These are phyloP conservation scores for Gallinago paraguaiae DNA, from an alignment of 2,113 vertebrate species.

Conservation along the genomic window DNA sequence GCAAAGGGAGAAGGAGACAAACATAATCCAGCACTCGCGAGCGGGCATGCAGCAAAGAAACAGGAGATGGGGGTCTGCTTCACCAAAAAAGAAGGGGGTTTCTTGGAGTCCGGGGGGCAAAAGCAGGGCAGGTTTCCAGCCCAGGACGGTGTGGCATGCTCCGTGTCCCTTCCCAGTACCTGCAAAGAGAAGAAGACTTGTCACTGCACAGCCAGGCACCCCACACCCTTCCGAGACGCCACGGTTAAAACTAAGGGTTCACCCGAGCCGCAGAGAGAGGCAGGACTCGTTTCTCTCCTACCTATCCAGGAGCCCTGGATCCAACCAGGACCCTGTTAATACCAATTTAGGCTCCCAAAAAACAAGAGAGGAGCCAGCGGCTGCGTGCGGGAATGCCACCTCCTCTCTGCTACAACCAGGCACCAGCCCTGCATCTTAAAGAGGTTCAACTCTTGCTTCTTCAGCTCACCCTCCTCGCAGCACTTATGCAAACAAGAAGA, in stretches of 20 bases:
- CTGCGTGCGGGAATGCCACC: background rate
- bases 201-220: background rate
- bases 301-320: background rate
- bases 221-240: rapidly evolving
- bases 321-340: background rate
- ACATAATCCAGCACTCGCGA: slow-evolving; percentile 83
- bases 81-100: background rate
- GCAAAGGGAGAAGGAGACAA: slow-evolving; percentile 83
- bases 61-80: background rate
- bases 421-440: slow-evolving; percentile 16
- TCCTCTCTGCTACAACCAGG: background rate
- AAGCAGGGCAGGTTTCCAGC: background rate
- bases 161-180: background rate
- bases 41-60: background rate
- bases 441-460: background rate
- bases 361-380: background rate
- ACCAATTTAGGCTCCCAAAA: background rate
- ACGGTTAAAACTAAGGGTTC: background rate
- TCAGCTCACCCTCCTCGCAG: background rate
- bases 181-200: background rate
- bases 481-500: slow-evolving; percentile 28
- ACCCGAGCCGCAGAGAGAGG: background rate
- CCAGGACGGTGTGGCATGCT: rapidly evolving
- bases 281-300: background rate
- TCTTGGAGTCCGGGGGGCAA: background rate